Percentiles rank a stretch among this genome's conserved stretches.
Evolutionary conservation across 2,888 invertebrate genomes (phyloP).

Genomic region (Teleogryllus oceanicus): DNA sequence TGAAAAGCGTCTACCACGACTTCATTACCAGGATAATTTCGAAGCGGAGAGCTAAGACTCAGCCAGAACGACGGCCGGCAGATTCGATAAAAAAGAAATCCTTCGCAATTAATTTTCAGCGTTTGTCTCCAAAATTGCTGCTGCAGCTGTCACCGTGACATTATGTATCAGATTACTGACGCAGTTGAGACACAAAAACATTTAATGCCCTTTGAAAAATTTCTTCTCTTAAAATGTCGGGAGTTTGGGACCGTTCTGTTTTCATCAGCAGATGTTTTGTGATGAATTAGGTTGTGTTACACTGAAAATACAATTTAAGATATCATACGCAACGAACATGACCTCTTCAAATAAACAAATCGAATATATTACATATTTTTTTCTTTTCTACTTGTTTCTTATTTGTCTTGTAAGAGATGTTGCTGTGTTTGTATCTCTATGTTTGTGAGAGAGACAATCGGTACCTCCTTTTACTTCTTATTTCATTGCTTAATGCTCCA

Average conservation of each 20-base stretch:
- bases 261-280: neutral
- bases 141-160: neutral
- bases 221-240: neutral
- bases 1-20: constrained; percentile 11
- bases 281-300: neutral
- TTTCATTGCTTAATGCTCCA: no score
- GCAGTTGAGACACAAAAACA: neutral
- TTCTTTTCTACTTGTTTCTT: no score
- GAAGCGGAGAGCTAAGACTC: neutral
- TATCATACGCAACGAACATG: no score
- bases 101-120: neutral
- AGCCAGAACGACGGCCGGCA: no score
- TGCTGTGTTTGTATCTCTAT: no score
- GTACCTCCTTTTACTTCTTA: no score
- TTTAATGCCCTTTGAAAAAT: neutral
- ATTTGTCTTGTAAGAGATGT: no score
- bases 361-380: no score
- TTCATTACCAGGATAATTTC: neutral
- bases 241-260: neutral
- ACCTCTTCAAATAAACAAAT: no score
- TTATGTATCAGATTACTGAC: constrained; percentile 1
- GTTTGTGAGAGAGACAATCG: no score
- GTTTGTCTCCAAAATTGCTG: neutral
- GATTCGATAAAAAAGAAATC: neutral
- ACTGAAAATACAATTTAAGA: no score